phyloP scores from a whole-genome alignment of 2,888 invertebrate species.

The Coenonympha glycerion region DNA sequence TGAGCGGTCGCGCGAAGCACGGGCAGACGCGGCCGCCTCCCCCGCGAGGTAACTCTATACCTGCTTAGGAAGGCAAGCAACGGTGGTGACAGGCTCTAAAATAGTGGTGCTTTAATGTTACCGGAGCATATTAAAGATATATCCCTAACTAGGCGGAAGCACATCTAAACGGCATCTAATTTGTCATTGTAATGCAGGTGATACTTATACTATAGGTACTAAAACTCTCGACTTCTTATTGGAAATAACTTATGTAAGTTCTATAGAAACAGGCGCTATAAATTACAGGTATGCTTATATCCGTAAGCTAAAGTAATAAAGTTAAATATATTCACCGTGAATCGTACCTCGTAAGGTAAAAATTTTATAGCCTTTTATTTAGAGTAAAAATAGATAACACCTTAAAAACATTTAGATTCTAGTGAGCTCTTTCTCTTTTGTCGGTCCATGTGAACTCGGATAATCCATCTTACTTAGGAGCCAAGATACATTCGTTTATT shows the following conservation, averaged over 20 bases:
- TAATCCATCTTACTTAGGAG: conserved; percentile 67
- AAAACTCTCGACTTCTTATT: too few species aligned
- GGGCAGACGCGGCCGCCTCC: conserved; percentile 39
- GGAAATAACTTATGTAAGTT: too few species aligned
- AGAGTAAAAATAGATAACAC: neutral
- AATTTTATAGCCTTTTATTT: neutral
- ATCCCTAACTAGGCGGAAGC: conserved; percentile 28
- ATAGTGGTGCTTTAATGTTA: conserved; percentile 36
- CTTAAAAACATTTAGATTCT: conserved; percentile 4
- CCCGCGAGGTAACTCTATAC: conserved; percentile 55
- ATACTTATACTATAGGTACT: neutral
- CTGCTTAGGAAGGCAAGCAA: conserved; percentile 22
- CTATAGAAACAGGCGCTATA: too few species aligned
- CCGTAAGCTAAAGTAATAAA: too few species aligned
- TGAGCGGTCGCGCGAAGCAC: conserved; percentile 31
- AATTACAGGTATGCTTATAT: too few species aligned
- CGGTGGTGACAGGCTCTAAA: conserved; percentile 55
- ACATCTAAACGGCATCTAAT: conserved; percentile 1
- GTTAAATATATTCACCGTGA: too few species aligned
- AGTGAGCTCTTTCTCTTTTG: conserved; percentile 2
- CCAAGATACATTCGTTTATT: conserved; percentile 56
- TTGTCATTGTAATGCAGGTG: too few species aligned
- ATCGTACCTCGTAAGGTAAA: neutral
- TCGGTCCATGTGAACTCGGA: conserved; percentile 40
- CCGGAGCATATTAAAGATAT: conserved; percentile 27